Base-by-base conservation (phyloP, 2,797 vertebrate species). In the Crypturellus tataupa region DNA sequence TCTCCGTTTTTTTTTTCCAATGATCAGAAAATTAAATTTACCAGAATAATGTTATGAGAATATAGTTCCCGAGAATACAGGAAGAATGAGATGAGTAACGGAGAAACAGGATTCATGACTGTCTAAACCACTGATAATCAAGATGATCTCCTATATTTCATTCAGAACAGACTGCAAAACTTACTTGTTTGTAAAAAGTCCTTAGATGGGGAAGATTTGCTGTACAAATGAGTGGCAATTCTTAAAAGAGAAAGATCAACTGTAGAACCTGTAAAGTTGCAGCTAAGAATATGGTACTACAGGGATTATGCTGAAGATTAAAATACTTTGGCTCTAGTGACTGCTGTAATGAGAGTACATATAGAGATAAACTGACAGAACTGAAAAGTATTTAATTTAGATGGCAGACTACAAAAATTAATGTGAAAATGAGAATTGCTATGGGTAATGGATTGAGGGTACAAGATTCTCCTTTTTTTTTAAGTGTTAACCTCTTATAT, bases 361-460 rank as follows among this genome's bases (percentile, higher is more conserved):
- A 53, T 35, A 85, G 69, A 90, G 76, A 91, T 77, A 93, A 94
- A 96, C 75, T 77, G 60, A 68, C 58, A 91, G 60, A 77, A 49
- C 64, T 88, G 56, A 87, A 73, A 96, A 96, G 83, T 95, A 94
- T 93, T 92, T 96, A 93, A 96, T 86, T 96, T 94, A 94, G 67
- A 83, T 93, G 70, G 72, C 85, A 94, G 77, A 53, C 82, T 88
- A 80, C 78, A 93, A 94, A 96, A 96, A 81, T 86, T 91, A 84
- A 93, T 90, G 85, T 93, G 83, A 93, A 93, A 93, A 90, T 73
- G 85, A 92, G 60, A 91, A 80, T 84, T 94, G 85, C 89, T 95
- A 81, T 49, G 68, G 75, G 82, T 82, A 82, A 94, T 85, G 80
- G 49, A 88, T 56, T 44, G 67, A 94, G 60, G 73, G 56, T 81